These are phyloP conservation scores for Pseudobourletiella spinata DNA, from an alignment of 1,140 invertebrate genomes.

Conservation along the genomic window DNA sequence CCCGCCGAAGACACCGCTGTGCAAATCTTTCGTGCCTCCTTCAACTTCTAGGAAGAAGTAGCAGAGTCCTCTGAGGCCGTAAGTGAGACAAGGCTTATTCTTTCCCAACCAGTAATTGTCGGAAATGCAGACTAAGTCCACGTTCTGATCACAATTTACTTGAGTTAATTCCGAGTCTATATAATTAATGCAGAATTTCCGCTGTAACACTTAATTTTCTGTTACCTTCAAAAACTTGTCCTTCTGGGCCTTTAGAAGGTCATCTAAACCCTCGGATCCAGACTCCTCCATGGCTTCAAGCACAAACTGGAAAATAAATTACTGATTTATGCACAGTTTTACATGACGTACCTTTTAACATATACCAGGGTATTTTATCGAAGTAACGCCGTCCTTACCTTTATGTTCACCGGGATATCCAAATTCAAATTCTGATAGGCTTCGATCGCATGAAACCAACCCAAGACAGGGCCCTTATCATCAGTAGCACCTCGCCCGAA, in stretches of 20 bases:
- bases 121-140: slow-evolving; percentile 95
- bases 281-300: slow-evolving; percentile 99
- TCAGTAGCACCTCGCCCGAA: slow-evolving; percentile 79
- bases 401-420: slow-evolving; percentile 82
- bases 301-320: slow-evolving; percentile 57
- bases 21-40: slow-evolving; percentile 84
- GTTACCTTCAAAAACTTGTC: slow-evolving; percentile 62
- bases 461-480: slow-evolving; percentile 81
- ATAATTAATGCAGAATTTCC: too few relatives aligned
- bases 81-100: slow-evolving; percentile 92
- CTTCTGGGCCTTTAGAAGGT: slow-evolving; percentile 65
- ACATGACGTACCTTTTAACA: too few relatives aligned
- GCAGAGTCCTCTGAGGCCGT: slow-evolving; percentile 86
- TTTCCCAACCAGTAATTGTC: slow-evolving; percentile 99
- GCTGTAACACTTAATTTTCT: too few relatives aligned
- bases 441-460: slow-evolving; percentile 90
- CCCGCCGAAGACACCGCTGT: slow-evolving; percentile 91
- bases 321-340: too few relatives aligned
- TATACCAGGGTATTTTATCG: too few relatives aligned
- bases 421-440: slow-evolving; percentile 63
- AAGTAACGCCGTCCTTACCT: slow-evolving; percentile 56
- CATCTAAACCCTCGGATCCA: slow-evolving; percentile 89
- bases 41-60: slow-evolving; percentile 86
- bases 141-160: slow-evolving; percentile 42
- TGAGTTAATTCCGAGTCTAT: not conserved